Conservation (phyloP, 2,888 invertebrate species). For the Odontocolon sp. region DNA sequence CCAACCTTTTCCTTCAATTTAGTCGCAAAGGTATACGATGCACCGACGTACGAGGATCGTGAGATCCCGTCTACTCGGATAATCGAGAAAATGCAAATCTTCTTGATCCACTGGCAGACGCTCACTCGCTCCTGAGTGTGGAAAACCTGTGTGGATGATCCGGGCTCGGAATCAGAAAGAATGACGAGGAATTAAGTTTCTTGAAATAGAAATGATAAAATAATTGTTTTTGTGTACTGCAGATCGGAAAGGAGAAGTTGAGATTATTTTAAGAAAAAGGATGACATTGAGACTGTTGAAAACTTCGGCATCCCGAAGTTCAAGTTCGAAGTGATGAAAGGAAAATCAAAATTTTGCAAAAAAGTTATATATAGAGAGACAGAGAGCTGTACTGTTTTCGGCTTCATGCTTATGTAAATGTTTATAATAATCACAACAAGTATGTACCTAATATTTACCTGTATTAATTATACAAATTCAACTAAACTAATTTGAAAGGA, state of each 20-base stretch:
- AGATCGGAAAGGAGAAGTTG: background rate
- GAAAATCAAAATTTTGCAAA: background rate
- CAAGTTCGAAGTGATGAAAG: too few species aligned
- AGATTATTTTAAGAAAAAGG: background rate
- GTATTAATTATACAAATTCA: background rate
- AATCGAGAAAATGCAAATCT: constrained; percentile 61
- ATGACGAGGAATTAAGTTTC: background rate
- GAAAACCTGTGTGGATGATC: background rate
- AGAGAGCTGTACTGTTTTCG: too few species aligned
- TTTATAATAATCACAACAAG: background rate
- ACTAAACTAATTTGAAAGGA: too few species aligned
- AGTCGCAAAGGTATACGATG: constrained; percentile 24
- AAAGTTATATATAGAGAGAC: background rate
- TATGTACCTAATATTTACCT: background rate
- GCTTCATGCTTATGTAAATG: too few species aligned
- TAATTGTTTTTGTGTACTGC: background rate
- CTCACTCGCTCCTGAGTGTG: background rate
- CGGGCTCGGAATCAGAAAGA: too few species aligned
- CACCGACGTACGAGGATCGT: constrained; percentile 25
- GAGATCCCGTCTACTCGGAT: constrained; percentile 8
- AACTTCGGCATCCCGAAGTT: too few species aligned
- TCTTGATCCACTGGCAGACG: constrained; percentile 41
- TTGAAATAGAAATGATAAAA: background rate
- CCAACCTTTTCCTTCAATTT: constrained; percentile 51
- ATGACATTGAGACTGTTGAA: background rate